Conservation (phyloP, 2,113 vertebrate genomes). For the Petrocephalus zakoni region DNA sequence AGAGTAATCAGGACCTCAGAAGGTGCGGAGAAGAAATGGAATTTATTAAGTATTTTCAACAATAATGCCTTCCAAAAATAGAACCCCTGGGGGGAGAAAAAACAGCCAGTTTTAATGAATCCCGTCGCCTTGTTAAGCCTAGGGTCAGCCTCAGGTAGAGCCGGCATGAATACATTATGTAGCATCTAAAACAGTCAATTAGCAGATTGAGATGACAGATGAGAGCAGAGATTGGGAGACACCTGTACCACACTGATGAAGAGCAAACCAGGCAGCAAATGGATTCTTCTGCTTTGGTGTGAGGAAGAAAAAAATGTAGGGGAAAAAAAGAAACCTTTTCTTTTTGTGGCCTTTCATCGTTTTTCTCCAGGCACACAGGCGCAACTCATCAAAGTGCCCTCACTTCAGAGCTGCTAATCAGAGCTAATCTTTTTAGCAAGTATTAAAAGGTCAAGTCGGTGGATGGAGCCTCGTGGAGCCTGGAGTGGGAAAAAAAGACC, state of each 20-base stretch:
- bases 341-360: slow-evolving; percentile 5
- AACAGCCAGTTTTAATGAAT: not conserved
- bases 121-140: not conserved
- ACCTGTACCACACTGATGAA: not conserved
- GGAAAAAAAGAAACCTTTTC: not conserved
- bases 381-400: slow-evolving; percentile 61
- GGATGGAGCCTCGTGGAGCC: slow-evolving; percentile 34
- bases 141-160: not conserved
- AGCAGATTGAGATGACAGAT: not conserved
- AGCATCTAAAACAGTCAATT: slow-evolving; percentile 11
- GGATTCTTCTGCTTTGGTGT: not conserved
- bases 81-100: not conserved
- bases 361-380: slow-evolving; percentile 34
- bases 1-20: not conserved
- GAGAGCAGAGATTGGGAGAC: not conserved
- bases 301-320: not conserved
- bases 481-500: slow-evolving; percentile 18
- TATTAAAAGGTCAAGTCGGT: slow-evolving; percentile 58
- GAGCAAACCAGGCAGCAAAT: slow-evolving; percentile 4
- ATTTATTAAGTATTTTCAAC: not conserved
- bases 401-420: slow-evolving; percentile 60
- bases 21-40: not conserved
- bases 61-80: not conserved
- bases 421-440: slow-evolving; percentile 65
- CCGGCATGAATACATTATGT: not conserved